Evolutionary conservation across 2,113 vertebrate species (phyloP).

Genomic region (Passer domesticus): DNA sequence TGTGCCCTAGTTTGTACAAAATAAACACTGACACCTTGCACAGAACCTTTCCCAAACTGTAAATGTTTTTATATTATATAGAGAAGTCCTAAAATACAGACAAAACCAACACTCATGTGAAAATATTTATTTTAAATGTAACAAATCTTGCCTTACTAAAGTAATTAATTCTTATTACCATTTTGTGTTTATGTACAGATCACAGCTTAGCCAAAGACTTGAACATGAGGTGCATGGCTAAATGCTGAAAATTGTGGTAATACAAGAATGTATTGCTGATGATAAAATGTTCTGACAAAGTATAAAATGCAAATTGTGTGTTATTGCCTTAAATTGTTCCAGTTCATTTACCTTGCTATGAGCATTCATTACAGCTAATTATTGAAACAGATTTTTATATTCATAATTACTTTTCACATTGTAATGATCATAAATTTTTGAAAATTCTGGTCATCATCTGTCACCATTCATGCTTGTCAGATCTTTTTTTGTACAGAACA

Average conservation of each 20-base stretch:
- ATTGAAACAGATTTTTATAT: slow-evolving; percentile 78
- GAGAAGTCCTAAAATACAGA: not conserved
- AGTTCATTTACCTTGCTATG: slow-evolving; percentile 72
- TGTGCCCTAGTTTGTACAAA: not conserved
- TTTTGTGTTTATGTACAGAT: not conserved
- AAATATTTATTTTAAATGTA: slow-evolving; percentile 22
- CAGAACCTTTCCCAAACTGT: not conserved
- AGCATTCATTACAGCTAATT: slow-evolving; percentile 77
- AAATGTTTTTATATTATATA: not conserved
- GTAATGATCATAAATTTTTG: slow-evolving; percentile 75
- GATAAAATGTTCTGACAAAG: slow-evolving; percentile 70
- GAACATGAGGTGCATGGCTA: not conserved
- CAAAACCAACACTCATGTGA: not conserved
- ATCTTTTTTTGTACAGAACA: slow-evolving; percentile 40
- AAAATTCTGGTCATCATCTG: slow-evolving; percentile 65
- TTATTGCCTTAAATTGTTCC: slow-evolving; percentile 72
- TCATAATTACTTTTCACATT: slow-evolving; percentile 76
- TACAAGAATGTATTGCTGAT: not conserved
- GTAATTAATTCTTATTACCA: not conserved
- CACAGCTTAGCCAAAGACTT: not conserved
- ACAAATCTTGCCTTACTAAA: not conserved
- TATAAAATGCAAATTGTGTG: slow-evolving; percentile 73
- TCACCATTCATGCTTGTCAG: slow-evolving; percentile 69
- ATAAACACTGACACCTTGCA: not conserved
- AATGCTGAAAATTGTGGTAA: not conserved